Percentiles rank a stretch among this genome's conserved stretches.
These are phyloP conservation scores for Spheniscus humboldti DNA, from an alignment of 2,797 vertebrate genomes.

Conservation along the genomic window DNA sequence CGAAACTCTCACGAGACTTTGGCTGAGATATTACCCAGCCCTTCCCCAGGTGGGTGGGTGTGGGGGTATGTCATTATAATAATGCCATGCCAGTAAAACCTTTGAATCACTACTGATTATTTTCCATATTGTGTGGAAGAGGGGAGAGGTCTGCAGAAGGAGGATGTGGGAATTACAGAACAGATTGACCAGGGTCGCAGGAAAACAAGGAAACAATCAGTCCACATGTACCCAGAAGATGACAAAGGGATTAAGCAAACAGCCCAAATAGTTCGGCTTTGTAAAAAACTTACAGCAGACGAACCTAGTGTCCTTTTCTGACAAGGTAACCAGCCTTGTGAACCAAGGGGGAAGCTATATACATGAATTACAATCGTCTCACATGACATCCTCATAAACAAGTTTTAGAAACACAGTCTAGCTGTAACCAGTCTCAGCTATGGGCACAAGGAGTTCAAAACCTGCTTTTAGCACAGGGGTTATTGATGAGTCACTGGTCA, in stretches of 20 bases:
- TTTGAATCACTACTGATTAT: background rate
- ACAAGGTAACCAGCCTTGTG: background rate
- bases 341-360: background rate
- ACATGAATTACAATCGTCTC: background rate
- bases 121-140: background rate
- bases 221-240: background rate
- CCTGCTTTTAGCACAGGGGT: background rate
- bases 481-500: background rate
- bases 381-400: background rate
- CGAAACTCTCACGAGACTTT: rapidly evolving
- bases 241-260: background rate
- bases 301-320: background rate
- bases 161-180: background rate
- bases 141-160: background rate
- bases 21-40: background rate
- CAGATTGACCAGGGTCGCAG: background rate
- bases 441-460: background rate
- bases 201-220: background rate
- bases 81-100: background rate
- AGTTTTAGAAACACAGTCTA: background rate
- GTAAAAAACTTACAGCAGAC: background rate
- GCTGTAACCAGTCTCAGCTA: background rate
- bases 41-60: background rate
- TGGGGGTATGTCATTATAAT: background rate
- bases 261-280: background rate